A percentile compares a stretch with the other conserved stretches of the same genome.
Conservation (phyloP, 2,888 invertebrate species). For the Lithosia quadra region DNA sequence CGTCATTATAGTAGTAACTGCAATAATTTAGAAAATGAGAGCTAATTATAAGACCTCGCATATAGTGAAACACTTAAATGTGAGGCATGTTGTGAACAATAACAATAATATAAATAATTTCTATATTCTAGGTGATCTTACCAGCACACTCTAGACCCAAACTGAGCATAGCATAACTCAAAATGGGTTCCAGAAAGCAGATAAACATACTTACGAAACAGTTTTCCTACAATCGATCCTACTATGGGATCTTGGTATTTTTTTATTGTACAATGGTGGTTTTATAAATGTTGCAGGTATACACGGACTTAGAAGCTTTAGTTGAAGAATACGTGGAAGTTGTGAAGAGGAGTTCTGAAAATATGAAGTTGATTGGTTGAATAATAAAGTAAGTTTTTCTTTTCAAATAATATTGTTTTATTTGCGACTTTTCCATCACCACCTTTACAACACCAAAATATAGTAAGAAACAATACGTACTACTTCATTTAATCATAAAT, state of each 20-base stretch:
- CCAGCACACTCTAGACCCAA: too few species aligned
- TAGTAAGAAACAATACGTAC: neutral
- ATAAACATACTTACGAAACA: too few species aligned
- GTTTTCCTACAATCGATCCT: neutral
- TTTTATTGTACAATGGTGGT: neutral
- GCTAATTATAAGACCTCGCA: too few species aligned
- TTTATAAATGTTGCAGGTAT: constrained; percentile 81
- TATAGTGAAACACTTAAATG: too few species aligned
- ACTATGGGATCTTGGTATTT: neutral
- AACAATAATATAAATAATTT: too few species aligned
- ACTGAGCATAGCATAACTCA: too few species aligned
- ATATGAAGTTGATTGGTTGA: constrained; percentile 81
- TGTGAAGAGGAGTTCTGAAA: constrained; percentile 89
- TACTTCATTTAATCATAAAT: neutral
- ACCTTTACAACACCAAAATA: neutral
- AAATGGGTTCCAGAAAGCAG: too few species aligned
- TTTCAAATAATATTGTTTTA: constrained; percentile 40
- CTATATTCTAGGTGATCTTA: too few species aligned
- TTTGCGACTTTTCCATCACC: constrained; percentile 28
- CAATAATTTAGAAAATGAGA: too few species aligned
- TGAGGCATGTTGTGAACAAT: too few species aligned
- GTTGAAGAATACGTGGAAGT: constrained; percentile 89
- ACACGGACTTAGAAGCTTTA: constrained; percentile 87
- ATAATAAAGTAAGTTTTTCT: constrained; percentile 35
- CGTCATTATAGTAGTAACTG: too few species aligned